Evolutionary conservation across 1,140 invertebrate species (phyloP).

Genomic region (Hirudo medicinalis): DNA sequence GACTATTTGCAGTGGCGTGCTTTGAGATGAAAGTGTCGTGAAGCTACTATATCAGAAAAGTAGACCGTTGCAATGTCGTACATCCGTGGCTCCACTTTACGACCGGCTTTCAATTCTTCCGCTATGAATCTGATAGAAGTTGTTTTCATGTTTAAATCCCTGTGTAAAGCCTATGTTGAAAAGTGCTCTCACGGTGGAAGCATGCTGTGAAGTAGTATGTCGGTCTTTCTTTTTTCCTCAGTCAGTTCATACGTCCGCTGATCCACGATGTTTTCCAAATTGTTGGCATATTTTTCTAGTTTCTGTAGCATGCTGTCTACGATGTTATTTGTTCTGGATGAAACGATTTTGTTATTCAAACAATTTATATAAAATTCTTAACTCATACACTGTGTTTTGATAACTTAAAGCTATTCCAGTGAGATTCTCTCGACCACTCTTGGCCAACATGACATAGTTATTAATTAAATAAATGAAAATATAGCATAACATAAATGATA

Average conservation of each 20-base stretch:
- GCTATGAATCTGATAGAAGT: conserved; percentile 58
- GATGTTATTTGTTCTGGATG: no score
- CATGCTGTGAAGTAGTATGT: conserved; percentile 73
- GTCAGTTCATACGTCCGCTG: conserved; percentile 73
- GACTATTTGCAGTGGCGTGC: conserved; percentile 55
- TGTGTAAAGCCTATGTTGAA: no score
- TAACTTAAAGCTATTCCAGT: no score
- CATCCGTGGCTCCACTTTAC: conserved; percentile 70
- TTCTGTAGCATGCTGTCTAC: conserved; percentile 91
- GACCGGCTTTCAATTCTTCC: conserved; percentile 69
- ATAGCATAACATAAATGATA: no score
- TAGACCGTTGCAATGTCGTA: conserved; percentile 82
- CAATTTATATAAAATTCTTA: no score
- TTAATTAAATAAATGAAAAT: no score
- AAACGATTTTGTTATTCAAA: no score
- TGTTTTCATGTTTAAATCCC: no score
- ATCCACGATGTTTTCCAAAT: conserved; percentile 69
- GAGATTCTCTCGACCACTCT: no score
- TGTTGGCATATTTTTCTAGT: conserved; percentile 80
- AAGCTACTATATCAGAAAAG: conserved; percentile 89
- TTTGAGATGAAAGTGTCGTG: conserved; percentile 66
- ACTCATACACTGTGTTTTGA: no score
- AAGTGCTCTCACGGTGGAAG: conserved; percentile 56
- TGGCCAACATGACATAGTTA: no score
- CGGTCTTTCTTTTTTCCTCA: conserved; percentile 78